These are phyloP conservation scores for Apostichopus californicus DNA, from an alignment of 35 echinoderm and acorn worm species.

Conservation along the genomic window DNA sequence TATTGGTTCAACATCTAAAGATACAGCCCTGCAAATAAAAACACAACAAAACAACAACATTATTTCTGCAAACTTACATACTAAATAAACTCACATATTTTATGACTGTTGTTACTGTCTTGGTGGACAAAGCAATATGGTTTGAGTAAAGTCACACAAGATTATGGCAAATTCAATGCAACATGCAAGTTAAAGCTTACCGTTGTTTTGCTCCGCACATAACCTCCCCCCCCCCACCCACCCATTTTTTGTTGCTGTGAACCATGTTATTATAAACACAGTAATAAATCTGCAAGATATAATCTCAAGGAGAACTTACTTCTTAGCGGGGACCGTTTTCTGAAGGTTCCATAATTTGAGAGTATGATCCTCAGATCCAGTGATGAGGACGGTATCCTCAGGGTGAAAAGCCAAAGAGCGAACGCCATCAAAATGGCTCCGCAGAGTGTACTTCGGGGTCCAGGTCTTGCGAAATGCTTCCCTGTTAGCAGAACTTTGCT, in stretches of 20 bases:
- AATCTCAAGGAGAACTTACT: conserved; percentile 53
- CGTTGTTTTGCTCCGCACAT: no score
- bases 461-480: conserved; percentile 97
- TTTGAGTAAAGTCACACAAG: no score
- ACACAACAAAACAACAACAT: conserved; percentile 18
- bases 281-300: neutral
- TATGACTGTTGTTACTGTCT: no score
- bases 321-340: conserved; percentile 97
- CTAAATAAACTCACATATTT: no score
- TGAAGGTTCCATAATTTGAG: conserved; percentile 99
- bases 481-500: conserved; percentile 78
- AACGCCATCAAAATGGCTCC: conserved; percentile 97
- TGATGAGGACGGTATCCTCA: conserved; percentile 94
- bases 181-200: no score
- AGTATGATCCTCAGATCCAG: conserved; percentile 95
- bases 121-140: no score
- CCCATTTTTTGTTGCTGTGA: no score
- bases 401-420: conserved; percentile 93
- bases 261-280: neutral
- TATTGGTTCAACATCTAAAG: conserved; percentile 99
- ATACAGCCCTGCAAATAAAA: conserved; percentile 76
- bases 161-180: no score
- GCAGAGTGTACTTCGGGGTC: conserved; percentile 95
- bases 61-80: neutral
- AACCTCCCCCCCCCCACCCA: no score